Conservation (phyloP, 2,797 vertebrate genomes). For the Melanotaenia boesemani region DNA sequence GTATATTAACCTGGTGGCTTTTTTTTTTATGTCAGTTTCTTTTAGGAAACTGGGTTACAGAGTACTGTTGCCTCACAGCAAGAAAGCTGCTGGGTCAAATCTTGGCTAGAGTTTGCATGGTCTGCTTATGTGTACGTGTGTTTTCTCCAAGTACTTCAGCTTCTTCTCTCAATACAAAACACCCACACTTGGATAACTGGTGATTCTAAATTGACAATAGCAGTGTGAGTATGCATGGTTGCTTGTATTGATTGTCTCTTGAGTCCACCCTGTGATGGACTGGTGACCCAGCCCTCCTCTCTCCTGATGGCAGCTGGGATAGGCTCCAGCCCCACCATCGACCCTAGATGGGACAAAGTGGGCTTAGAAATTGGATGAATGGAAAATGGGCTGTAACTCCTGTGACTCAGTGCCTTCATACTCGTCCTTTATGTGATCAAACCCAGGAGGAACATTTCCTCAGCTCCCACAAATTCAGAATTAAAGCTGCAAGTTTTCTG, state of each 20-base stretch:
- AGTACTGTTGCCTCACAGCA: too few relatives aligned
- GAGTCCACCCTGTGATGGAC: not conserved
- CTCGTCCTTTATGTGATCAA: not conserved
- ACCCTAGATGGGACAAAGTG: not conserved
- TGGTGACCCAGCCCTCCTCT: not conserved
- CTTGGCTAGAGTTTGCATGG: not conserved
- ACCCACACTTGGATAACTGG: not conserved
- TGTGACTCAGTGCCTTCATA: not conserved
- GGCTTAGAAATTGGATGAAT: not conserved
- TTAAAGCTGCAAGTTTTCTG: not conserved
- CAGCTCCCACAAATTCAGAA: not conserved
- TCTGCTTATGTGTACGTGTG: not conserved
- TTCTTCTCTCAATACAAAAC: not conserved
- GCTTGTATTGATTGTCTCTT: not conserved
- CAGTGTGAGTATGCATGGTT: not conserved
- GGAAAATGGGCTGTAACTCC: conserved; percentile 4
- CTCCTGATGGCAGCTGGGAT: not conserved
- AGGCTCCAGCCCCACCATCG: not conserved
- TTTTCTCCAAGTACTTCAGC: too few relatives aligned
- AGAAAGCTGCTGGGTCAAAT: too few relatives aligned
- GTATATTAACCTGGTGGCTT: conserved; percentile 4
- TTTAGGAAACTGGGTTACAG: conserved; percentile 7
- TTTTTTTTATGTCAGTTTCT: not conserved
- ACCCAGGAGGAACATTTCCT: not conserved
- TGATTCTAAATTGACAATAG: not conserved